Evolutionary conservation across 2,888 invertebrate genomes (phyloP), one percentile per base, ranked within the genome.

Genomic region (Chalcosyrphus nemorum): DNA sequence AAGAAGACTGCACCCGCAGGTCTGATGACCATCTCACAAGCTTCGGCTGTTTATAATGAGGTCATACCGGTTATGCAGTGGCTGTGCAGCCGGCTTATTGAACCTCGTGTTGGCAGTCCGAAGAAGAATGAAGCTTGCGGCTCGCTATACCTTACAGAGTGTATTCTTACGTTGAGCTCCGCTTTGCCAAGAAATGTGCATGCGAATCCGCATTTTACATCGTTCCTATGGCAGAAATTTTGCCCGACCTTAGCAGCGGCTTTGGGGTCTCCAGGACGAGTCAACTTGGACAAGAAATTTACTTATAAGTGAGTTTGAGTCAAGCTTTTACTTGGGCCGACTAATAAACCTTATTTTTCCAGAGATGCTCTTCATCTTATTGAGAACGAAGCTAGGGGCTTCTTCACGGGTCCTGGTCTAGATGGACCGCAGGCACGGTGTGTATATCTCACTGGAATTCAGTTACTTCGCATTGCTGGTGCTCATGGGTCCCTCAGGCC

Each of bases 141-240:
- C 11, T 91, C 94, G n/a, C 92, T 97, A 2, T 96, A 97, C 90
- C 94, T 97, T 74, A 92, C 98, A 74, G 97, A 98, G 90, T 97
- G 97, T 89, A 93, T 98, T 68, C 93, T 97, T 81, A 97, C 97
- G 0, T 92, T 98, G 76, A 95, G 97, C 88, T 95, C 96, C 7
- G 97, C 96, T 61, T 92, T 97, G 61, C 96, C 97, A 0, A 95
- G 96, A 87, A 94, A 96, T 87, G 96, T 97, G 6, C 95, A 96
- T 88, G 95, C 95, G 1, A 97, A 97, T 92, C 94, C 95, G 0
- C 97, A 97, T 91, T 97, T 97, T 89, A 96, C 96, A 1, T 96
- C 96, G 2, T 97, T 97, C 89, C 92, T 97, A 7, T 97, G 98
- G 98, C 97, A 98, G 90, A 95, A 97, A 88, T 96, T 98, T 89